phyloP scores from a whole-genome alignment of 2,888 invertebrate genomes.

The Hyposoter dolosus region DNA sequence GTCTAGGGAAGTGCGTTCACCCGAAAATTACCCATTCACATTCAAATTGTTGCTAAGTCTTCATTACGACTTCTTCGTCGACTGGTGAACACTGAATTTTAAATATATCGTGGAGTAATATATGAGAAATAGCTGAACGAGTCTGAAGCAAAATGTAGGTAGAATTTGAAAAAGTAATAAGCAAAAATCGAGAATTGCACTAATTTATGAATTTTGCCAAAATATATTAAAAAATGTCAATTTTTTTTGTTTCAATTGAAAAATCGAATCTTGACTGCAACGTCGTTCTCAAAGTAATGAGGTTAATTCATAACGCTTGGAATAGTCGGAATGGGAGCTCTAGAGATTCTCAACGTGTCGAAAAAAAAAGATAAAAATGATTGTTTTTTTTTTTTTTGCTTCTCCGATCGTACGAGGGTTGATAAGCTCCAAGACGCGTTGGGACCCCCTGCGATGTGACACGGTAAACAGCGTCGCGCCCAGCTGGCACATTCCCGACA shows the following conservation, averaged over 20 bases:
- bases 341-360: conserved; percentile 1
- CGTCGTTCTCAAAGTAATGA: neutral
- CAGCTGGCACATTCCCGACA: conserved; percentile 66
- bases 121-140: no score
- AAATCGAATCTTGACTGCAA: neutral
- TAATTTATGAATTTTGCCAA: no score
- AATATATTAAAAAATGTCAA: neutral
- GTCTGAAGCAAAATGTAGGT: neutral
- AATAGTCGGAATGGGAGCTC: neutral
- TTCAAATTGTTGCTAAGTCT: conserved; percentile 58
- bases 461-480: conserved; percentile 67
- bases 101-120: no score
- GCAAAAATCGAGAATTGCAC: no score
- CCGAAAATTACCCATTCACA: conserved; percentile 60
- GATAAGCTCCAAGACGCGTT: conserved; percentile 62
- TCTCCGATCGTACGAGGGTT: conserved; percentile 33
- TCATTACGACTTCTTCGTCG: conserved; percentile 18
- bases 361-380: neutral
- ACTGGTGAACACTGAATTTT: neutral
- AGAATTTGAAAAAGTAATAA: no score
- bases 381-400: neutral
- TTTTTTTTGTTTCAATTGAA: neutral
- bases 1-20: conserved; percentile 54
- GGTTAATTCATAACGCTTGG: neutral
- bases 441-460: conserved; percentile 68